These are phyloP conservation scores for Hyles euphorbiae DNA, from an alignment of 1,140 invertebrate genomes.

Conservation along the genomic window DNA sequence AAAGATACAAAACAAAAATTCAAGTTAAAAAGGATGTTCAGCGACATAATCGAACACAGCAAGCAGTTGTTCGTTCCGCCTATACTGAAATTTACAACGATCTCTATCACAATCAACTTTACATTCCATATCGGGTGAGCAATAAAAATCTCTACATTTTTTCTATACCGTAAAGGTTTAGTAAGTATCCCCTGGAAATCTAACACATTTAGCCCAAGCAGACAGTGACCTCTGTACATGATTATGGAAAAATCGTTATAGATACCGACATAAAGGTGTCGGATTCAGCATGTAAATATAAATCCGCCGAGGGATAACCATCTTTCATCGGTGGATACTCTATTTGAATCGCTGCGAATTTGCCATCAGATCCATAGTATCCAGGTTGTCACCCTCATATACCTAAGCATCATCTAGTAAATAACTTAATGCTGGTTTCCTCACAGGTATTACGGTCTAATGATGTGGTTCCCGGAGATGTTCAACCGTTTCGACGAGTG, in stretches of 20 bases:
- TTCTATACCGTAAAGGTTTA: neutral
- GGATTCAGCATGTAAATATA: no score
- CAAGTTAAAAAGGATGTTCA: constrained; percentile 78
- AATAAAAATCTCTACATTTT: neutral
- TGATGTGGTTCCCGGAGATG: constrained; percentile 95
- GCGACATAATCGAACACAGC: constrained; percentile 86
- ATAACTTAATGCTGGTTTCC: neutral
- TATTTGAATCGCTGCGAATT: no score
- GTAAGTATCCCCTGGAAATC: neutral
- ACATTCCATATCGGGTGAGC: constrained; percentile 90
- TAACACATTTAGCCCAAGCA: neutral
- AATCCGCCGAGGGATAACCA: no score
- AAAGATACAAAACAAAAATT: constrained; percentile 66
- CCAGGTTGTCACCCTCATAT: no score
- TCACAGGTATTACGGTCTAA: constrained; percentile 87
- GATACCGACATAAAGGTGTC: no score
- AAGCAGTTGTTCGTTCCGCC: constrained; percentile 86
- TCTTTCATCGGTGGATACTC: no score
- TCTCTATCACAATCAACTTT: constrained; percentile 91
- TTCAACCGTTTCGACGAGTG: constrained; percentile 91
- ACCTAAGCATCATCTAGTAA: no score
- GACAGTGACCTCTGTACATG: no score
- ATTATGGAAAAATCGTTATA: no score
- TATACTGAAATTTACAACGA: constrained; percentile 86
- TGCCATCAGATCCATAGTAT: no score